A percentile compares a stretch with the other conserved stretches of the same genome.
phyloP scores from a whole-genome alignment of 2,113 vertebrate genomes.

The Balaenoptera acutorostrata region DNA sequence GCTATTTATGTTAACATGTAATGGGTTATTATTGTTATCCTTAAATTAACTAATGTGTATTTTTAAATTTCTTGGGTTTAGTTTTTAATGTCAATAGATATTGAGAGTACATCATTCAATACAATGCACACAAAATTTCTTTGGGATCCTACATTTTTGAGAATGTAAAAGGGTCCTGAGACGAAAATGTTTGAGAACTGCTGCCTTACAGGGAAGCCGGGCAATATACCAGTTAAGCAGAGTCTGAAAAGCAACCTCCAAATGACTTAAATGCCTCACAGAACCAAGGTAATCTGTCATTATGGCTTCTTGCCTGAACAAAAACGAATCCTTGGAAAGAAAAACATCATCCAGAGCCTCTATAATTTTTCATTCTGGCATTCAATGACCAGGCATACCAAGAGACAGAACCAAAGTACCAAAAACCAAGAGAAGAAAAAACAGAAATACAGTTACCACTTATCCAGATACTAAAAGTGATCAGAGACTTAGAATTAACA shows the following conservation, averaged over 20 bases:
- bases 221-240: not conserved
- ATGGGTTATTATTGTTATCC: not conserved
- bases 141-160: not conserved
- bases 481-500: not conserved
- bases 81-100: not conserved
- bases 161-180: not conserved
- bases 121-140: not conserved
- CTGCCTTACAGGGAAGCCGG: not conserved
- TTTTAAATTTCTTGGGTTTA: not conserved
- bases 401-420: not conserved
- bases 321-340: not conserved
- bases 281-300: not conserved
- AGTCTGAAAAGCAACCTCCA: not conserved
- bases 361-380: not conserved
- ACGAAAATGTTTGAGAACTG: not conserved
- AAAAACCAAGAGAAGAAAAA: not conserved
- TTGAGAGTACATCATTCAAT: not conserved
- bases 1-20: not conserved
- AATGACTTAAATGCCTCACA: not conserved
- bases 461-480: not conserved
- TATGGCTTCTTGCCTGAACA: not conserved
- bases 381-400: not conserved
- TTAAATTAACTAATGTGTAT: not conserved
- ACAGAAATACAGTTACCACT: not conserved
- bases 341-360: not conserved